Evolutionary conservation across 2,113 vertebrate species (phyloP), one percentile per base, ranked within the genome.

Genomic region (Ictalurus punctatus): DNA sequence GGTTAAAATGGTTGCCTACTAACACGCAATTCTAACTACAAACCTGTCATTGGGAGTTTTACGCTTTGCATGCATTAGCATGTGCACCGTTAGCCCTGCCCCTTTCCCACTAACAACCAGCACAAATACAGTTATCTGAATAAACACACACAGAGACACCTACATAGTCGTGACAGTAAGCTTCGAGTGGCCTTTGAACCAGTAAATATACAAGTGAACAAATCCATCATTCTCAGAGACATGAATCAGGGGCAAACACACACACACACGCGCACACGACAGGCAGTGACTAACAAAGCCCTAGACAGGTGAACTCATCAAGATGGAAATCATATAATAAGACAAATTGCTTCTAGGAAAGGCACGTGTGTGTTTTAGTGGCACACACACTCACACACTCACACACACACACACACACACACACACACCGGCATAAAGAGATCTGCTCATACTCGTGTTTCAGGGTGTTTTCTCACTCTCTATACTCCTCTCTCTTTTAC

Each of bases 291-390:
- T 89, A 79, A 89, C 52, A 84, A 17, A 30, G 8, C 48, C 58
- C 58, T 16, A 89, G 88, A 89, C 88, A 89, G 83, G 74, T 85
- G 61, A 79, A 85, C 83, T 85, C 83, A 89, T 85, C 61, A 8
- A 85, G 61, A 59, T 89, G 87, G 87, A 85, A 89, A 89, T 88
- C 59, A 85, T 82, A 76, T 65, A 84, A 88, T 76, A 73, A 78
- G 40, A 88, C 10, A 84, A 88, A 88, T 83, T 56, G 52, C 65
- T 83, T 71, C 25, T 78, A 40, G 44, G 30, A 71, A 83, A 88
- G 63, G 59, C 30, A 27, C 3, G 37, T 67, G 63, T 69, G 61
- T 69, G 65, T 61, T 37, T 83, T 59, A 83, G 30, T 40, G 81
- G 34, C 13, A 16, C 12, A 17, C 30, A 34, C 34, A 37, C 69